phyloP scores from a whole-genome alignment of 2,888 invertebrate genomes.

The Globia sparganii region DNA sequence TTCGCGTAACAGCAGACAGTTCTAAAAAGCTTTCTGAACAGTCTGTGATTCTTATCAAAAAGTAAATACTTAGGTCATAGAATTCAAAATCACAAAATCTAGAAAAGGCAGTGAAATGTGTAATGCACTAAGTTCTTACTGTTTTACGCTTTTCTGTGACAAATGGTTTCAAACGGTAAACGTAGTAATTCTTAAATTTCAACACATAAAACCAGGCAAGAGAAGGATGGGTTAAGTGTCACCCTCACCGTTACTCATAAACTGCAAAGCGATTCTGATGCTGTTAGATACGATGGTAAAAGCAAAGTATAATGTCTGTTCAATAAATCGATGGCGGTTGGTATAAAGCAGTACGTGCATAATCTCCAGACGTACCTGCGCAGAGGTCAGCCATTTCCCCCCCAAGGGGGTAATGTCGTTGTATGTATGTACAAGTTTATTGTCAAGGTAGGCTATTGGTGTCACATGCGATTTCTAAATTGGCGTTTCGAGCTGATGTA shows the following conservation, averaged over 20 bases:
- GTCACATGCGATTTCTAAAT: constrained; percentile 71
- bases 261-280: constrained; percentile 57
- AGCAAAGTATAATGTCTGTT: constrained; percentile 55
- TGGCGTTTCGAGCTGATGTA: constrained; percentile 64
- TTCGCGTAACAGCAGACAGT: background rate
- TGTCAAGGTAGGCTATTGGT: constrained; percentile 60
- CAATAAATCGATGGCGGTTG: constrained; percentile 54
- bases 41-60: background rate
- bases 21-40: background rate
- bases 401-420: constrained; percentile 35
- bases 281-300: constrained; percentile 57
- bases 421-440: constrained; percentile 55
- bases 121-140: background rate
- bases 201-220: constrained; percentile 50
- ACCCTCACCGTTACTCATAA: constrained; percentile 63
- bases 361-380: constrained; percentile 31
- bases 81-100: background rate
- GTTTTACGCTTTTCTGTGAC: constrained; percentile 13
- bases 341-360: constrained; percentile 51
- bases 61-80: background rate
- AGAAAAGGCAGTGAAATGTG: background rate
- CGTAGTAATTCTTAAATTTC: constrained; percentile 15
- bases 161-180: constrained; percentile 41
- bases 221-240: constrained; percentile 53
- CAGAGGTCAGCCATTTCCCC: constrained; percentile 49